Evolutionary conservation across 1,140 invertebrate genomes (phyloP), one percentile per base, ranked within the genome.

Genomic region (Pseudobourletiella spinata): DNA sequence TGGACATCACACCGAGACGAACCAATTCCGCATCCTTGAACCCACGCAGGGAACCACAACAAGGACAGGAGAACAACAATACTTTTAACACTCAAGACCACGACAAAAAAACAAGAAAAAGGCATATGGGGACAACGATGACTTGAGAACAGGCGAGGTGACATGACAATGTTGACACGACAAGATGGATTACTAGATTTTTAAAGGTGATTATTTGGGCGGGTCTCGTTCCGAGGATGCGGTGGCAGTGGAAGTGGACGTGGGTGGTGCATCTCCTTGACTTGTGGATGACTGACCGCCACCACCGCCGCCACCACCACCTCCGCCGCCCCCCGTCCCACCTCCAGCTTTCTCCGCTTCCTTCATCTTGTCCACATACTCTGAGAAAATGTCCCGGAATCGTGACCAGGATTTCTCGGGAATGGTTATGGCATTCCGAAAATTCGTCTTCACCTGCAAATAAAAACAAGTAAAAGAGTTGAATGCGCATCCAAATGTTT

Each of bases 361-460:
- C 72, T 85, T 85, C 80, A 94, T 92, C 78, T 94, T 94, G 69
- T 94, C 90, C 76, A 91, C 92, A 77, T 94, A 95, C 76, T 97
- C 92, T 69, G 87, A 86, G 73, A 98, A 87, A 73, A 96, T 92
- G 79, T 98, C 94, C 69, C 93, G 86, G 83, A 97, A 96, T 70
- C 90, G 85, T 61, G 84, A 83, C 94, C 94, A 98, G 68, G 93
- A 95, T 77, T 95, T 93, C 77, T 98, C 94, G 68, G 94, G 94
- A 75, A 98, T 91, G 70, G 94, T 98, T 75, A 98, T 95, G 68
- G 94, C 91, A 72, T 93, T 95, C 78, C 94, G 88, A 80, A 95
- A 96, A 79, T 95, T 95, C 72, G 89, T 92, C 78, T 96, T 94
- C 65, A 96, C 94, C 91, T 95, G 75, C 1, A 61, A 18, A 50